Conservation (phyloP, 2,113 vertebrate genomes). For the Cichladusa arquata region DNA sequence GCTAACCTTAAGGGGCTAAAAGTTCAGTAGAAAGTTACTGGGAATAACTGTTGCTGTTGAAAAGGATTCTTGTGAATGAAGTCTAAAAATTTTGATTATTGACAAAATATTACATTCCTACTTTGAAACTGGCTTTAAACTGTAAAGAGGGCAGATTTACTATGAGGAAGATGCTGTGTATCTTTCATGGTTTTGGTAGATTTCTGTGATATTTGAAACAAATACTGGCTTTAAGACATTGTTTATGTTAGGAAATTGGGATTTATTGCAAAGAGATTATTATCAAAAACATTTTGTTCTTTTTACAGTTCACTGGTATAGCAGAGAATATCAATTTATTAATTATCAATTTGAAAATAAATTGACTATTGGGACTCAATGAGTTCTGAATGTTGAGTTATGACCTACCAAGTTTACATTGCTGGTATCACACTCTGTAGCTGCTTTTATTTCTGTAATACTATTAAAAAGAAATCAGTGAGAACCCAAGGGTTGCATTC, state of each 20-base stretch:
- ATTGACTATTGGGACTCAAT: neutral
- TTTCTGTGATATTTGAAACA: conserved; percentile 10
- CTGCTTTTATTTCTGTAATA: neutral
- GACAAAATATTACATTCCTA: conserved; percentile 65
- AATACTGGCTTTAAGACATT: neutral
- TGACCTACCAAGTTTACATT: neutral
- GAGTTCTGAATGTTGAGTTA: neutral
- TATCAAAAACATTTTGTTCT: neutral
- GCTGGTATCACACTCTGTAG: neutral
- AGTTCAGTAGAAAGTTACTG: conserved; percentile 80
- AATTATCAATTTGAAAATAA: neutral
- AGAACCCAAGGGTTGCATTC: neutral
- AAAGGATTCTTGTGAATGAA: conserved; percentile 66
- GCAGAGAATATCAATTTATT: neutral
- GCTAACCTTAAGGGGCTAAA: conserved; percentile 87
- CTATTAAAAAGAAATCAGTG: neutral
- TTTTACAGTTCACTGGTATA: neutral
- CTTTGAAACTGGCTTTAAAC: conserved; percentile 45
- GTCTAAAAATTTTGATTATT: conserved; percentile 63
- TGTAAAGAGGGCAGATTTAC: conserved; percentile 30
- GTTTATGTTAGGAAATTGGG: neutral
- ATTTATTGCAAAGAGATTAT: neutral
- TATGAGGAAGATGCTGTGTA: neutral
- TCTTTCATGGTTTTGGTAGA: conserved; percentile 24
- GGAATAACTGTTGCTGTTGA: conserved; percentile 80